Conservation (phyloP, 1,140 invertebrate genomes). For the Druon quercuslanigerum region DNA sequence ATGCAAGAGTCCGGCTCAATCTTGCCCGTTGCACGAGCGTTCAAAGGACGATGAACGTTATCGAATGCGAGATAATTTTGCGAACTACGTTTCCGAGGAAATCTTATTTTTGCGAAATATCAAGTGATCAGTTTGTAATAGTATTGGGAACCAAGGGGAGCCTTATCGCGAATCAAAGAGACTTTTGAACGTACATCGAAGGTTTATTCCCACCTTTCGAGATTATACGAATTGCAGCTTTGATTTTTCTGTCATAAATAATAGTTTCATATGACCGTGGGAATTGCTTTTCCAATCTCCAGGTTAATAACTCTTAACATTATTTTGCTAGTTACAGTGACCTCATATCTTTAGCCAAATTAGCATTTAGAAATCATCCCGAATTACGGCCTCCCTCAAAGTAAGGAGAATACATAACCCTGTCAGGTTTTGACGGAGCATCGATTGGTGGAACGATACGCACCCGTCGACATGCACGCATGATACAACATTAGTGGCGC, state of each 20-base stretch:
- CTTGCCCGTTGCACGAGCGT: constrained; percentile 47
- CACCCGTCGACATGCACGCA: constrained; percentile 7
- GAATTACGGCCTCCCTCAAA: background rate
- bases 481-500: constrained; percentile 11
- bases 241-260: background rate
- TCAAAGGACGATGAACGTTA: constrained; percentile 65
- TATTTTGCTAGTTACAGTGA: background rate
- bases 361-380: background rate
- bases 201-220: background rate
- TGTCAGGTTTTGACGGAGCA: constrained; percentile 3
- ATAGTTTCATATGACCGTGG: background rate
- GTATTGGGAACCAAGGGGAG: background rate
- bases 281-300: background rate
- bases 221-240: background rate
- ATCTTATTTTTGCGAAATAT: constrained; percentile 29
- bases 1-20: constrained; percentile 44
- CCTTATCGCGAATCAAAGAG: background rate
- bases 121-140: constrained; percentile 5
- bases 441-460: constrained; percentile 23
- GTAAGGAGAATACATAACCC: constrained; percentile 14
- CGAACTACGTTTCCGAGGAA: constrained; percentile 51
- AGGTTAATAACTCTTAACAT: background rate
- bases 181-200: background rate
- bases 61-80: constrained; percentile 53
- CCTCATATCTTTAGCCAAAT: background rate